phyloP scores from a whole-genome alignment of 2,113 vertebrate species.

The Columba livia region DNA sequence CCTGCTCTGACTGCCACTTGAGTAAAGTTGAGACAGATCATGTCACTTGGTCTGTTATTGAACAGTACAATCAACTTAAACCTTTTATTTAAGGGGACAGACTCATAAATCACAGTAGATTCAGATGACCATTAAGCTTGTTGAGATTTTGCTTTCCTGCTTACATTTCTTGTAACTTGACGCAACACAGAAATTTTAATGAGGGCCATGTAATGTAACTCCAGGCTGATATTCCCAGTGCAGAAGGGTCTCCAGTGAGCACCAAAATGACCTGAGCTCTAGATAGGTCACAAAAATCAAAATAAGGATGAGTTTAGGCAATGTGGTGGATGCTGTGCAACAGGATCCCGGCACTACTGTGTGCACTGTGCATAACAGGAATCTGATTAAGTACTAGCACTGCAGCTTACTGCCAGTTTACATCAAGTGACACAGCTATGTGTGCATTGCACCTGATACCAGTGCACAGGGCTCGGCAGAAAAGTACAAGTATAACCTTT shows the following conservation, averaged over 20 bases:
- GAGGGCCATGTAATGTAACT: neutral
- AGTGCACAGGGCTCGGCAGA: neutral
- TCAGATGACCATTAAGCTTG: neutral
- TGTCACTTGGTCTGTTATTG: constrained; percentile 1
- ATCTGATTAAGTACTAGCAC: neutral
- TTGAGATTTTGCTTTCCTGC: neutral
- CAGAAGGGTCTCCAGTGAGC: no score
- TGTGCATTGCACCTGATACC: neutral
- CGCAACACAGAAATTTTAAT: neutral
- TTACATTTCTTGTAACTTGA: neutral
- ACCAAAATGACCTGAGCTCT: neutral
- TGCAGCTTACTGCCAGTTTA: neutral
- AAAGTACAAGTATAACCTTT: neutral
- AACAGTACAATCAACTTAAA: neutral
- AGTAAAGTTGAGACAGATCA: neutral
- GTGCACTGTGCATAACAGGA: neutral
- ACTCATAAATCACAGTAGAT: constrained; percentile 10
- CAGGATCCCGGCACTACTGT: neutral
- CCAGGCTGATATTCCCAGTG: neutral
- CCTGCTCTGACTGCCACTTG: constrained; percentile 3
- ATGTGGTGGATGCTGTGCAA: neutral
- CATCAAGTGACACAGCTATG: neutral
- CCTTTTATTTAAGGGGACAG: neutral
- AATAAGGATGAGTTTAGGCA: neutral
- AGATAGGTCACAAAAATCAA: neutral